Evolutionary conservation across 2,888 invertebrate species (phyloP).

Genomic region (Macrosiphum euphorbiae): DNA sequence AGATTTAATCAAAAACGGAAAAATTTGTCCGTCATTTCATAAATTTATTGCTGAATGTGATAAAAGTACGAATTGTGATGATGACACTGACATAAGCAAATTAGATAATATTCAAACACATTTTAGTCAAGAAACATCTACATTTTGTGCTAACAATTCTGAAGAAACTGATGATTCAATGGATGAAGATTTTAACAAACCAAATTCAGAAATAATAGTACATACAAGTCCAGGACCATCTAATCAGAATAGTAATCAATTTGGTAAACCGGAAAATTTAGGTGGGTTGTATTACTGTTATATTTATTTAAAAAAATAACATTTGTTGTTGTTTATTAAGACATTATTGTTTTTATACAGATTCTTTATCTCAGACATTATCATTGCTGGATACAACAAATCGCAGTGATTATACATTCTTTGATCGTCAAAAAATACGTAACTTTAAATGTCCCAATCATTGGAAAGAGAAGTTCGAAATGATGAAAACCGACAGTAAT

Average conservation of each 20-base stretch:
- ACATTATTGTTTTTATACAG: not conserved
- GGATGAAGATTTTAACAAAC: not conserved
- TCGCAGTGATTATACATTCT: constrained; percentile 7
- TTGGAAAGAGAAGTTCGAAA: not conserved
- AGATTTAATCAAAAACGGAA: not conserved
- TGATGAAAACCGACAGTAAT: constrained; percentile 24
- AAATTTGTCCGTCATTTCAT: constrained; percentile 18
- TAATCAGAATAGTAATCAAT: not conserved
- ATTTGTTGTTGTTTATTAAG: not conserved
- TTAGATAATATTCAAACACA: not conserved
- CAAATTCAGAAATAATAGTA: not conserved
- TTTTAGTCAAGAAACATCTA: constrained; percentile 11
- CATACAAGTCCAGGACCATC: not conserved
- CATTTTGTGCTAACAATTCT: not conserved
- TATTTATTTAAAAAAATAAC: not conserved
- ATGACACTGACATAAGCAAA: not conserved
- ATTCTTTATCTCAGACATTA: constrained; percentile 18
- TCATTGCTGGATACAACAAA: not conserved
- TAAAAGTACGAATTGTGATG: not conserved
- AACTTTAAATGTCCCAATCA: not conserved
- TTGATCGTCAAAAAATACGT: not conserved
- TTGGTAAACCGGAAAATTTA: not conserved
- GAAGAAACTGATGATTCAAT: not conserved
- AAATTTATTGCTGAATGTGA: constrained; percentile 3
- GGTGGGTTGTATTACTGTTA: not conserved